A percentile compares a stretch with the other conserved stretches of the same genome.
Conservation (phyloP, 2,888 invertebrate genomes). For the Empis stercorea region DNA sequence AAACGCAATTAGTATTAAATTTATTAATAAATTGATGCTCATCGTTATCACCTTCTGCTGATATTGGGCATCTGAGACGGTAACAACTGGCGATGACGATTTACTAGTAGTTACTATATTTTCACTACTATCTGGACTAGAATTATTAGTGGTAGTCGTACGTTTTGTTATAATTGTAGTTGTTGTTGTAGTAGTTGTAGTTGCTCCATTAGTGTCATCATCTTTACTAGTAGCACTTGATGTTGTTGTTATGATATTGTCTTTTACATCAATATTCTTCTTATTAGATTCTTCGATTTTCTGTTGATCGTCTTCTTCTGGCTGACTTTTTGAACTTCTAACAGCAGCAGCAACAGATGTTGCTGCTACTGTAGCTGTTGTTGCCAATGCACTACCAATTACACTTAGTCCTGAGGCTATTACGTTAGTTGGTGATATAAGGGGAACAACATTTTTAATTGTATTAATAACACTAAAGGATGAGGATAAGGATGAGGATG, state of each 20-base stretch:
- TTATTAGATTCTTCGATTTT: neutral
- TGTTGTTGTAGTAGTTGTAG: constrained; percentile 21
- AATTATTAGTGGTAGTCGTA: neutral
- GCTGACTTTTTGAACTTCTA: neutral
- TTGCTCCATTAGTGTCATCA: constrained; percentile 17
- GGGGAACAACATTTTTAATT: too few species aligned
- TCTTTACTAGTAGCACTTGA: constrained; percentile 19
- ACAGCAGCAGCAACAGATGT: neutral
- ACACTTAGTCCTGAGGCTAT: neutral
- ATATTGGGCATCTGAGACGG: neutral
- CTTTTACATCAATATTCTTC: neutral
- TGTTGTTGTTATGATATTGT: constrained; percentile 2
- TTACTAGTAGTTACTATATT: too few species aligned
- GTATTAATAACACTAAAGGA: too few species aligned
- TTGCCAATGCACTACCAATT: neutral
- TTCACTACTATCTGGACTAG: constrained; percentile 2
- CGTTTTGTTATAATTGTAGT: constrained; percentile 18
- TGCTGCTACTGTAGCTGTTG: constrained; percentile 1
- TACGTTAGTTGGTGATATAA: neutral
- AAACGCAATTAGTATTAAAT: constrained; percentile 32
- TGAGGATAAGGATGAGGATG: too few species aligned
- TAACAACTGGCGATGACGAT: too few species aligned
- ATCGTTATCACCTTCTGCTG: constrained; percentile 34
- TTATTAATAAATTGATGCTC: constrained; percentile 31
- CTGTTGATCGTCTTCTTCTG: constrained; percentile 2